A percentile compares a stretch with the other conserved stretches of the same genome.
These are phyloP conservation scores for Myiothlypis chrysogaster DNA, from an alignment of 2,797 vertebrate genomes.

Conservation along the genomic window DNA sequence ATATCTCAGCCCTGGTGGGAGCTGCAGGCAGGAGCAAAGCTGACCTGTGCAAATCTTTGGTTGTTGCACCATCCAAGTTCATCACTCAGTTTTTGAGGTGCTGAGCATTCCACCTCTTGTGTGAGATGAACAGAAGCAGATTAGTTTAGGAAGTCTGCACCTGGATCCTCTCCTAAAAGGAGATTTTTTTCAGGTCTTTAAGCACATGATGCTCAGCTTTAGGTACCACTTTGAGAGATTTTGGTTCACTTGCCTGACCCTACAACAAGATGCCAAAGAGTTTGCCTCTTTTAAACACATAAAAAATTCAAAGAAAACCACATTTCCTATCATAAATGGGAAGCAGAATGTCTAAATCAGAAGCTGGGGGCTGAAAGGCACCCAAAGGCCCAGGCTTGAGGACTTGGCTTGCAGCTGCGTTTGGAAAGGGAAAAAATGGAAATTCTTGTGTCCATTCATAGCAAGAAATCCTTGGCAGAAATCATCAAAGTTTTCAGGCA, in stretches of 20 bases:
- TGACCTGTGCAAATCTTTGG: background rate
- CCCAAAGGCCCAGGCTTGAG: background rate
- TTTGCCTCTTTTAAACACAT: background rate
- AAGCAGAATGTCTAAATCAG: background rate
- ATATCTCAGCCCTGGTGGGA: background rate
- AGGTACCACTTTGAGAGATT: background rate
- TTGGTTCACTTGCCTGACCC: background rate
- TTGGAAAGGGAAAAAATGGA: background rate
- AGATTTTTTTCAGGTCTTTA: background rate
- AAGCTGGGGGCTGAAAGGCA: background rate
- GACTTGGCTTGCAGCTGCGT: background rate
- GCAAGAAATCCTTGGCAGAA: constrained; percentile 10
- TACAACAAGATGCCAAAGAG: background rate
- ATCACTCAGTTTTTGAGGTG: background rate
- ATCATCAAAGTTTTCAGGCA: background rate
- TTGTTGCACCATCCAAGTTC: background rate
- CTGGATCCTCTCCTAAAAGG: background rate
- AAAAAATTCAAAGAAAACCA: background rate
- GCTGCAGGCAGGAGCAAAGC: background rate
- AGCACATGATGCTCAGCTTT: background rate
- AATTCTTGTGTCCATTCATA: background rate
- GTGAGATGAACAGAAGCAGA: background rate
- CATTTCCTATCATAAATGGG: background rate
- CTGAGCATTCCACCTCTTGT: background rate
- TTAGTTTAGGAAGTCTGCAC: background rate